These are phyloP conservation scores for Diarsia brunnea DNA, from an alignment of 2,888 invertebrate species.

Conservation along the genomic window DNA sequence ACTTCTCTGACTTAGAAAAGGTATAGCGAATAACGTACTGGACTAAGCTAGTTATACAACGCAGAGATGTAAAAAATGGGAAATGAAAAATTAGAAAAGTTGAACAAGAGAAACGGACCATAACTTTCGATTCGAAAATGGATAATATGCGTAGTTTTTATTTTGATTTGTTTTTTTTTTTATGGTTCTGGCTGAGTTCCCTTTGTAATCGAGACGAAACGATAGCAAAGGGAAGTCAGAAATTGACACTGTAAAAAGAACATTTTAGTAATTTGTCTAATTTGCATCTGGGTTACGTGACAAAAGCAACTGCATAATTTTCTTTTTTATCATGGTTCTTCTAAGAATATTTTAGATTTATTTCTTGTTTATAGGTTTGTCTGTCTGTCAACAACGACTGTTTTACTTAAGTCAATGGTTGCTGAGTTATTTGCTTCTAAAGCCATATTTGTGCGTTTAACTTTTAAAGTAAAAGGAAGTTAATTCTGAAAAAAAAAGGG, in stretches of 20 bases:
- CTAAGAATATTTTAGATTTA: too few species aligned
- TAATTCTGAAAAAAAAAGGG: too few species aligned
- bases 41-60: background rate
- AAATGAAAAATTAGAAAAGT: background rate
- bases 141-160: background rate
- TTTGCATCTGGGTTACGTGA: background rate
- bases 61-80: background rate
- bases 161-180: background rate
- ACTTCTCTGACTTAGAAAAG: too few species aligned
- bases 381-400: too few species aligned
- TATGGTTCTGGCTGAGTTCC: background rate
- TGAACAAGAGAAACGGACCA: background rate
- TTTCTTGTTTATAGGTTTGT: too few species aligned
- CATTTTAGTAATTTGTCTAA: background rate
- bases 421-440: too few species aligned
- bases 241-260: background rate
- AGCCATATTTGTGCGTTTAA: too few species aligned
- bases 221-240: background rate
- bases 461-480: too few species aligned
- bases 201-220: background rate
- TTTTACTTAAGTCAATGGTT: too few species aligned
- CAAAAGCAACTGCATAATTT: background rate
- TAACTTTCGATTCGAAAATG: background rate
- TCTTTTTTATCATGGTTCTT: too few species aligned
- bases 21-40: too few species aligned